Evolutionary conservation across 2,797 vertebrate species (phyloP).

Genomic region (Natrix natrix): DNA sequence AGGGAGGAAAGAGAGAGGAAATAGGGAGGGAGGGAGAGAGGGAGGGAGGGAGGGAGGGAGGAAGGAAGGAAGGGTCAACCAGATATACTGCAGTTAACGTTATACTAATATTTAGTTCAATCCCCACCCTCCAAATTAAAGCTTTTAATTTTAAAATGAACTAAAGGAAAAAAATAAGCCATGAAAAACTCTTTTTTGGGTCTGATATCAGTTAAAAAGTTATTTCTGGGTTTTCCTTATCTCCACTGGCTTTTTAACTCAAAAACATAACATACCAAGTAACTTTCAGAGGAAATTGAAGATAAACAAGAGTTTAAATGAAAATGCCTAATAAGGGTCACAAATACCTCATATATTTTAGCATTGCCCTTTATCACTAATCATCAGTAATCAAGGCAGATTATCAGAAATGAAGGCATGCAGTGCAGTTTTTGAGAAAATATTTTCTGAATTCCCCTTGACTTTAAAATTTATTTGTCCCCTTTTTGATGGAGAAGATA

Average conservation of each 20-base stretch:
- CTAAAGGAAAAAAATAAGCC: not conserved
- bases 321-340: constrained; percentile 40
- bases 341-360: constrained; percentile 13
- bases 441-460: not conserved
- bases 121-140: not conserved
- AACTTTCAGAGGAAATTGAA: constrained; percentile 43
- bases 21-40: too few relatives aligned
- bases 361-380: not conserved
- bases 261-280: constrained; percentile 19
- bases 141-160: not conserved
- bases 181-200: not conserved
- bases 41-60: too few relatives aligned
- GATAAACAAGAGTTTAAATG: constrained; percentile 28
- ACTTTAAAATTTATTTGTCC: constrained; percentile 7
- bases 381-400: constrained; percentile 37
- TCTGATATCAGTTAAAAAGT: constrained; percentile 8
- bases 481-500: constrained; percentile 8
- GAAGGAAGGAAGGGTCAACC: not conserved
- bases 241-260: constrained; percentile 2
- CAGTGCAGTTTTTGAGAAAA: not conserved
- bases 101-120: constrained; percentile 6
- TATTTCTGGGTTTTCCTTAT: not conserved
- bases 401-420: not conserved
- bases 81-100: constrained; percentile 17
- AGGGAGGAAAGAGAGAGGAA: too few relatives aligned